A percentile compares a stretch with the other conserved stretches of the same genome.
Conservation (phyloP, 2,113 vertebrate species). For the Barnardius zonarius region DNA sequence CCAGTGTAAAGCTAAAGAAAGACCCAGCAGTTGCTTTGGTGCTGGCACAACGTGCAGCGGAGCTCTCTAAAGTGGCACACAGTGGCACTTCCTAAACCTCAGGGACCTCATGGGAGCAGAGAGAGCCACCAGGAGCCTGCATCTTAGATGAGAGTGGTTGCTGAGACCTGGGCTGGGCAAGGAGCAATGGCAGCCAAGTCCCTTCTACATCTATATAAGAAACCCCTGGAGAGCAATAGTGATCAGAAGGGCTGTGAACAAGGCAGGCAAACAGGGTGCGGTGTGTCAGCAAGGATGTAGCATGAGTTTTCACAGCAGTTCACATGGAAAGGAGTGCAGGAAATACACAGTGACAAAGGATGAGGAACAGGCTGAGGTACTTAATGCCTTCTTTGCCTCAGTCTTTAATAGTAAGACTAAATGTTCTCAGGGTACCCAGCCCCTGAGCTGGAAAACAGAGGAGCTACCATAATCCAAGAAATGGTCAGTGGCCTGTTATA, state of each 20-base stretch:
- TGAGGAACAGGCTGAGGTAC: background rate
- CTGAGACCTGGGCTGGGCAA: background rate
- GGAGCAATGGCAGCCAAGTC: background rate
- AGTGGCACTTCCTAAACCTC: background rate
- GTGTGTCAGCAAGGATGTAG: background rate
- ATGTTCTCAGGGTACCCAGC: background rate
- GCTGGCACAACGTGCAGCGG: rapidly evolving
- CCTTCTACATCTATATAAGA: background rate
- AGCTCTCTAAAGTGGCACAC: background rate
- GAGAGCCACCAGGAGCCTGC: background rate
- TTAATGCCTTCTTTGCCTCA: background rate
- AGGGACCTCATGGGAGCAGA: background rate
- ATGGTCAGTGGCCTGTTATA: background rate
- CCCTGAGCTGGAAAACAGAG: background rate
- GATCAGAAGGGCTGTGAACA: background rate
- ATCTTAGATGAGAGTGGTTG: background rate
- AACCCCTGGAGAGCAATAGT: background rate
- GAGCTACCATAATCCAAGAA: background rate
- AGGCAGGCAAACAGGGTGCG: background rate
- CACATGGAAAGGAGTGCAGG: background rate
- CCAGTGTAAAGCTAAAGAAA: background rate
- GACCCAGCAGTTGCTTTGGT: background rate
- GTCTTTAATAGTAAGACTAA: background rate
- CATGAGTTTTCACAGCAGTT: background rate
- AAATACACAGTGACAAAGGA: background rate